Conservation (phyloP, 2,888 invertebrate species). For the Dichetophora obliterata region DNA sequence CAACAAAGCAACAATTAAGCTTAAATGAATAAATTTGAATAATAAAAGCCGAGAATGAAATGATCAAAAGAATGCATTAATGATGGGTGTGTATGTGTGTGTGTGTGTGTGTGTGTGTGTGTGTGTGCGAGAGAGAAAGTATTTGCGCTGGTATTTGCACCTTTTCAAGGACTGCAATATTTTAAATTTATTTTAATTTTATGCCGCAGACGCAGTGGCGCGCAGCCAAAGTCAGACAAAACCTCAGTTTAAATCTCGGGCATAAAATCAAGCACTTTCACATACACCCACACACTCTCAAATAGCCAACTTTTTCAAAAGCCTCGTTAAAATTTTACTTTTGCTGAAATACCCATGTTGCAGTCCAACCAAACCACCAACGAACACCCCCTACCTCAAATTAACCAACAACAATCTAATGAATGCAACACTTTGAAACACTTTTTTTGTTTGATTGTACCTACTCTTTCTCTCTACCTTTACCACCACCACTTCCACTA, state of each 20-base stretch:
- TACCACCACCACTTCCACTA: neutral
- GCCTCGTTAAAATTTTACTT: neutral
- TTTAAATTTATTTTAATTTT: conserved; percentile 63
- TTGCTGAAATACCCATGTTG: neutral
- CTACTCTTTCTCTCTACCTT: neutral
- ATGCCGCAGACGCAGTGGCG: conserved; percentile 43
- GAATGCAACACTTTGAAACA: conserved; percentile 8
- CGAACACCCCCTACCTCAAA: neutral
- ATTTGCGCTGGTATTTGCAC: neutral
- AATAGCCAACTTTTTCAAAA: neutral
- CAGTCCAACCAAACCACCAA: neutral
- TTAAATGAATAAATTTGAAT: conserved; percentile 37
- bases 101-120: neutral
- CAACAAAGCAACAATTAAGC: conserved; percentile 12
- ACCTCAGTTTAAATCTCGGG: conserved; percentile 9
- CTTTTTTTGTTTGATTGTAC: neutral
- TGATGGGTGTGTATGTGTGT: neutral
- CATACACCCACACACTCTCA: too few relatives aligned
- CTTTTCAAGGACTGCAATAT: conserved; percentile 49
- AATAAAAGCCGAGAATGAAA: conserved; percentile 34
- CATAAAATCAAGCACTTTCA: neutral
- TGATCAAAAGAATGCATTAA: conserved; percentile 49
- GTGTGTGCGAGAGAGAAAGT: too few relatives aligned
- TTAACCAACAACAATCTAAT: neutral
- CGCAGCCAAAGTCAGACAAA: neutral